Conservation (phyloP, 2,888 invertebrate genomes). For the Lasioglossum malachurum region DNA sequence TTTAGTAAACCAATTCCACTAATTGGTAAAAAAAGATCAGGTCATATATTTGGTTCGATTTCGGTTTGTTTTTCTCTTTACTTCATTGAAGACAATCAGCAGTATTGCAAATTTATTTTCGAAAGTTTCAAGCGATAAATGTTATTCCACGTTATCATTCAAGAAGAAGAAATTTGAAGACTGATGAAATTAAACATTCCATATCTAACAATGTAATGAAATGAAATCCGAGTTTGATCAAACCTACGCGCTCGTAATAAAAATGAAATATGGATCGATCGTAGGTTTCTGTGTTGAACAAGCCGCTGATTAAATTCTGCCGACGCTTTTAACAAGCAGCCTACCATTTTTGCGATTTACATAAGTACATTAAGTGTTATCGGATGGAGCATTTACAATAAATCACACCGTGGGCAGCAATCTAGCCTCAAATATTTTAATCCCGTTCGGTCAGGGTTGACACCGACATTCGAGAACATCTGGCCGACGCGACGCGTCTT, state of each 20-base stretch:
- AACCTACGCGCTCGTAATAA: background rate
- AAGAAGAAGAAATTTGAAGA: background rate
- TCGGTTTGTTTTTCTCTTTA: too few species aligned
- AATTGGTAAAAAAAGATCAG: too few species aligned
- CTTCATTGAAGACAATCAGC: too few species aligned
- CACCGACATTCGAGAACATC: slow-evolving; percentile 10
- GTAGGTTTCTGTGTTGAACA: slow-evolving; percentile 2
- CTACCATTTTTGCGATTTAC: background rate
- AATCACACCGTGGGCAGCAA: background rate
- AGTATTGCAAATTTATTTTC: background rate
- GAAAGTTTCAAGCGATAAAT: background rate
- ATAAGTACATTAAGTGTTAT: background rate
- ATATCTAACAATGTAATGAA: background rate
- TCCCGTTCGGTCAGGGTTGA: background rate
- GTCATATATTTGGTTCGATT: too few species aligned
- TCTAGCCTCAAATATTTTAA: background rate
- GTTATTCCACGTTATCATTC: background rate
- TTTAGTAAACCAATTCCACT: too few species aligned
- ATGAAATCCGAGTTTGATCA: background rate
- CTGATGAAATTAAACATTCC: background rate
- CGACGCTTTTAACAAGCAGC: slow-evolving; percentile 2
- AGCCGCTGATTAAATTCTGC: background rate
- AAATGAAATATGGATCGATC: slow-evolving; percentile 13
- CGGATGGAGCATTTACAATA: slow-evolving; percentile 3
- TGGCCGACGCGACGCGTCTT: background rate